Evolutionary conservation across 2,888 invertebrate species (phyloP).

Genomic region (Mythimna lalbum): DNA sequence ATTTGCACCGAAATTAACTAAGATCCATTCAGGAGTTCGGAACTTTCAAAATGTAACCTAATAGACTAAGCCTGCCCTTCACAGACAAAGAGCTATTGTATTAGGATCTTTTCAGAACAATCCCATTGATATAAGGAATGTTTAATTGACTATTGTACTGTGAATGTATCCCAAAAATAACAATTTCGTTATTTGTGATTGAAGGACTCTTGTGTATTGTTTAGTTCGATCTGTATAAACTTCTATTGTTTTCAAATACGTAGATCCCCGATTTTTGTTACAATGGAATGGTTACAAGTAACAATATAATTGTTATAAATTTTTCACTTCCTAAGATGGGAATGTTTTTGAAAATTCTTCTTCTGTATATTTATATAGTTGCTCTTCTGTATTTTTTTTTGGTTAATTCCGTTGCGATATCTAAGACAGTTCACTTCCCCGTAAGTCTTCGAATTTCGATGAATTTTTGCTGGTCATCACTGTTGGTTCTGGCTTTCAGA

Average conservation of each 20-base stretch:
- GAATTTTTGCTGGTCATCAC: neutral
- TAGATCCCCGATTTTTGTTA: too few relatives aligned
- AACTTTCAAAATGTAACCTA: conserved; percentile 80
- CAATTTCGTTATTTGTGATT: conserved; percentile 25
- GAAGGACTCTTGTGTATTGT: conserved; percentile 24
- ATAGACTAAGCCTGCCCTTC: conserved; percentile 72
- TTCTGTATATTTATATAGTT: too few relatives aligned
- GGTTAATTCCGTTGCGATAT: too few relatives aligned
- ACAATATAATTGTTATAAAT: too few relatives aligned
- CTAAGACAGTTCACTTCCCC: neutral
- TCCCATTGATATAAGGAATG: conserved; percentile 72
- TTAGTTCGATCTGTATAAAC: neutral
- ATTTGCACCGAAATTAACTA: conserved; percentile 82
- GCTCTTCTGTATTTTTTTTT: too few relatives aligned
- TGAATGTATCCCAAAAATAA: conserved; percentile 47
- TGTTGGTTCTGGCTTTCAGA: too few relatives aligned
- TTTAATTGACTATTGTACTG: conserved; percentile 66
- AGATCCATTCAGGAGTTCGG: conserved; percentile 81
- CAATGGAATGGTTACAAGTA: too few relatives aligned
- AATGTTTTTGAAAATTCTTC: too few relatives aligned
- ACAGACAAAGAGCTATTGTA: conserved; percentile 80
- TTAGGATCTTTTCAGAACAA: conserved; percentile 66
- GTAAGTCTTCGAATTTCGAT: neutral
- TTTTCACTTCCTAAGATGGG: too few relatives aligned
- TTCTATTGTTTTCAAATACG: neutral